Conservation (phyloP, 2,113 vertebrate genomes). For the Microtus richardsoni region DNA sequence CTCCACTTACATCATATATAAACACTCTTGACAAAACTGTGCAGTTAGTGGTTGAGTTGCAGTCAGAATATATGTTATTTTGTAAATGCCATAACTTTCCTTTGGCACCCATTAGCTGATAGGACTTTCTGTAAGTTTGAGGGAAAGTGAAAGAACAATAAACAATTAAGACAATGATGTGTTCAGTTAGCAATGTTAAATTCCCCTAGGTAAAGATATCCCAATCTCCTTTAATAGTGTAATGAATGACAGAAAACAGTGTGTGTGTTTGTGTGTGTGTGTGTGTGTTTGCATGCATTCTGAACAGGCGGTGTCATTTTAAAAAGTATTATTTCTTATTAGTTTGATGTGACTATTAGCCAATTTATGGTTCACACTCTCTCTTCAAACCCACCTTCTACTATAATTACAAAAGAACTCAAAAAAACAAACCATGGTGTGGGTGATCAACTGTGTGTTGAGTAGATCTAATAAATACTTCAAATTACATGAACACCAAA, state of each 20-base stretch:
- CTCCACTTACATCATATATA: not conserved
- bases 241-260: not conserved
- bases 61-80: slow-evolving; percentile 34
- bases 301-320: not conserved
- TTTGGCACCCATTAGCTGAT: not conserved
- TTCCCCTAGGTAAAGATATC: not conserved
- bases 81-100: slow-evolving; percentile 30
- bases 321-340: not conserved
- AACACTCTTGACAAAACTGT: not conserved
- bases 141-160: not conserved
- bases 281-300: not conserved
- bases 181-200: not conserved
- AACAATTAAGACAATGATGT: not conserved
- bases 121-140: not conserved
- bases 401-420: not conserved
- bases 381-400: fast-evolving
- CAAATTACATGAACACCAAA: not conserved
- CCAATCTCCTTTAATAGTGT: not conserved
- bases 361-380: not conserved
- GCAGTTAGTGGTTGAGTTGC: not conserved
- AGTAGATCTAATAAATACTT: not conserved
- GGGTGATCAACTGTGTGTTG: not conserved
- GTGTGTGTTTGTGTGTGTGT: not conserved
- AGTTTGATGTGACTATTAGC: not conserved
- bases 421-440: not conserved